These are phyloP conservation scores for Falcaria lacertinaria DNA, from an alignment of 2,888 invertebrate species.

Conservation along the genomic window DNA sequence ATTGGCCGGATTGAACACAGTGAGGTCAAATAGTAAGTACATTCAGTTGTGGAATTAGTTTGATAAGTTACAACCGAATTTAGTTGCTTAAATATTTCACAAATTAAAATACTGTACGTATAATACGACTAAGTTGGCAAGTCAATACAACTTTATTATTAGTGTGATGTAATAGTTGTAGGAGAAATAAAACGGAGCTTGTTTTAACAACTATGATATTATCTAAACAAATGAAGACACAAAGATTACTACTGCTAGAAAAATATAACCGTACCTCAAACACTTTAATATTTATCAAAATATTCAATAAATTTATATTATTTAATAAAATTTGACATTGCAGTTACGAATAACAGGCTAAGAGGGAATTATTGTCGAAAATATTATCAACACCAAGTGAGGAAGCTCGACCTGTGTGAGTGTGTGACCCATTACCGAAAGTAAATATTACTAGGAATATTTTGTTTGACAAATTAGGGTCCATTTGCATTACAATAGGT, in stretches of 20 bases:
- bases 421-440: no score
- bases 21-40: not conserved
- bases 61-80: no score
- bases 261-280: slow-evolving; percentile 17
- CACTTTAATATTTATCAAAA: slow-evolving; percentile 23
- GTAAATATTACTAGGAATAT: no score
- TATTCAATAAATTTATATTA: slow-evolving; percentile 19
- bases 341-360: slow-evolving; percentile 29
- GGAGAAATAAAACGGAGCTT: no score
- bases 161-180: no score
- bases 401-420: slow-evolving; percentile 28
- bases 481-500: no score
- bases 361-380: slow-evolving; percentile 46
- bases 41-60: no score
- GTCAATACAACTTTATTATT: no score
- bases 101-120: not conserved
- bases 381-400: slow-evolving; percentile 28
- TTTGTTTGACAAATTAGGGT: no score
- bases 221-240: not conserved
- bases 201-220: no score
- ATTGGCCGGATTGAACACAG: not conserved
- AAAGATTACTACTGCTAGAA: slow-evolving; percentile 12
- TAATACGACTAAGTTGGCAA: not conserved
- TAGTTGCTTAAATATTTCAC: not conserved
- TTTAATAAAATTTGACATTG: slow-evolving; percentile 38